phyloP scores from a whole-genome alignment of 2,113 vertebrate genomes.

The Antechinus flavipes region DNA sequence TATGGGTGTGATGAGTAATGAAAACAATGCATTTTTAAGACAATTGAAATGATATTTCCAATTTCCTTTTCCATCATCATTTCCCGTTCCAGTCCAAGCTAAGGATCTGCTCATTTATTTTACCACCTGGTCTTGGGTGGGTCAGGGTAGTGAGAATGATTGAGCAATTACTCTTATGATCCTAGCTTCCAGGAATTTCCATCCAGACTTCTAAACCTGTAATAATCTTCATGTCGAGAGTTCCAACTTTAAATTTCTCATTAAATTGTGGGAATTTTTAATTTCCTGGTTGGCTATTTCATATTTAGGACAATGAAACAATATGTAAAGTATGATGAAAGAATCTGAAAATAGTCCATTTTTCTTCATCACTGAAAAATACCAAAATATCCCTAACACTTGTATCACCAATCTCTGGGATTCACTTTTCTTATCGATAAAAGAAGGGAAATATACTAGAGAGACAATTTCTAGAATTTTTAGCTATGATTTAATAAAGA shows the following conservation, averaged over 20 bases:
- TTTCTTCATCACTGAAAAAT: background rate
- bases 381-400: background rate
- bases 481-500: too few species aligned
- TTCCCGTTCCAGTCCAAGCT: background rate
- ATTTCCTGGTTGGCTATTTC: conserved; percentile 38
- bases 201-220: background rate
- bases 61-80: conserved; percentile 23
- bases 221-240: background rate
- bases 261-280: conserved; percentile 15
- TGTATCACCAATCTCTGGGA: background rate
- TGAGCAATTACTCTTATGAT: background rate
- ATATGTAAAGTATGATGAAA: conserved; percentile 32
- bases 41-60: conserved; percentile 38
- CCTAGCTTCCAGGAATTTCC: background rate
- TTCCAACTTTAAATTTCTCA: conserved; percentile 28
- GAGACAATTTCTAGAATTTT: too few species aligned
- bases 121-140: background rate
- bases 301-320: conserved; percentile 16
- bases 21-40: conserved; percentile 50
- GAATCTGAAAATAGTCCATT: conserved; percentile 32
- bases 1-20: background rate
- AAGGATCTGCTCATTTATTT: background rate
- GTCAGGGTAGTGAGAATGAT: background rate
- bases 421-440: background rate
- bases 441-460: too few species aligned